These are phyloP conservation scores for Cheilosia vernalis DNA, from an alignment of 2,888 invertebrate genomes.

Conservation along the genomic window DNA sequence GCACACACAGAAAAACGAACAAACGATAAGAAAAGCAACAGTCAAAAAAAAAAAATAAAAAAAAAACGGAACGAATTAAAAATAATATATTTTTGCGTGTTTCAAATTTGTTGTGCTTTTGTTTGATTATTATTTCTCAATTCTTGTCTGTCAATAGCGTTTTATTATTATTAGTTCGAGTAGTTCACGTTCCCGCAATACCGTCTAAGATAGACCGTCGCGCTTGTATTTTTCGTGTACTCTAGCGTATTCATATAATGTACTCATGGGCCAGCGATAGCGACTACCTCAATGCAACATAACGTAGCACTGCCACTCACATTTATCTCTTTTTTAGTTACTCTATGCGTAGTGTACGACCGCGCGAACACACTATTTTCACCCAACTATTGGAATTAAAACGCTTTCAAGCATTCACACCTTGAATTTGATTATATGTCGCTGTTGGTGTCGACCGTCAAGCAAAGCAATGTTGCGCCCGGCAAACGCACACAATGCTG, in stretches of 20 bases:
- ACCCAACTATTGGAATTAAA: slow-evolving; percentile 62
- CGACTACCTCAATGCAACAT: slow-evolving; percentile 32
- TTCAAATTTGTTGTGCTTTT: slow-evolving; percentile 14
- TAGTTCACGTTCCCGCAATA: slow-evolving; percentile 20
- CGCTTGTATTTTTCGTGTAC: slow-evolving; percentile 18
- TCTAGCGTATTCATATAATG: neutral
- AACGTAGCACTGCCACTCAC: slow-evolving; percentile 44
- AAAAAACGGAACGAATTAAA: slow-evolving; percentile 39
- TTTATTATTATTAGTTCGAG: slow-evolving; percentile 5
- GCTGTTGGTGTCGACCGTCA: slow-evolving; percentile 8
- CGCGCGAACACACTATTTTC: slow-evolving; percentile 55
- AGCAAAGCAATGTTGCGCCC: slow-evolving; percentile 41
- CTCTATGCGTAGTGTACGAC: slow-evolving; percentile 62
- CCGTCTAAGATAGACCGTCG: slow-evolving; percentile 8
- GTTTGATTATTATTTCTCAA: slow-evolving; percentile 39
- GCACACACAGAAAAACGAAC: slow-evolving; percentile 25
- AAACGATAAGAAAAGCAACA: slow-evolving; percentile 37
- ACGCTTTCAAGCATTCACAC: slow-evolving; percentile 65
- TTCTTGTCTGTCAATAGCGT: slow-evolving; percentile 11
- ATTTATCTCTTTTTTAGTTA: slow-evolving; percentile 31
- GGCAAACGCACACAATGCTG: slow-evolving; percentile 54
- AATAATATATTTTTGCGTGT: slow-evolving; percentile 57
- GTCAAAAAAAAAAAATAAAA: slow-evolving; percentile 7
- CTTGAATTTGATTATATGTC: slow-evolving; percentile 70
- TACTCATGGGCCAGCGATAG: slow-evolving; percentile 3